Evolutionary conservation across 2,888 invertebrate genomes (phyloP), one percentile per base, ranked within the genome.

Genomic region (Conops quadrifasciatus): DNA sequence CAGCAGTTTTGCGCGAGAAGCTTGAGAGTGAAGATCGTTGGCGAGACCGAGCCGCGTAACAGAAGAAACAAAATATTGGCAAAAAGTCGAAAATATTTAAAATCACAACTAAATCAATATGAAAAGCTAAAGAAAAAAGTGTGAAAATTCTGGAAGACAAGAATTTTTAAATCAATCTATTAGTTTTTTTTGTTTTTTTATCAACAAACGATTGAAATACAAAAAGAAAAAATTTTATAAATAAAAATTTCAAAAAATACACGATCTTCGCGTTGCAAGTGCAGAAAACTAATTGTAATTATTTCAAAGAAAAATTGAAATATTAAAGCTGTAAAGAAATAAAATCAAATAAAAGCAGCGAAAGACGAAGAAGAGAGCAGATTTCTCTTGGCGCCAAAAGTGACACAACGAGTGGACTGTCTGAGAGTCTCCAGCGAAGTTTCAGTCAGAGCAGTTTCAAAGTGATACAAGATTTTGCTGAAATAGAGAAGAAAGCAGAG

Each of bases 1-100:
- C 77, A 79, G 78, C 83, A 84, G 84, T 84, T 84, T 83, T 83
- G 82, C 82, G 83, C 81, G 78, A 80, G 83, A 83, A 83, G 84
- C 80, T 82, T 78, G 80, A 78, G 77, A 81, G 84, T 82, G 79
- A 80, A 81, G 84, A 83, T 83, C 84, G 78, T 75, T 76, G 71
- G 36, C 4, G 4, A 36, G 36, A 36, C 9, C 36, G 9, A 36
- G 36, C 36, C 36, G 36, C 36, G 4, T 36, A 7, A 36, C 5
- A 4, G 36, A 36, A 36, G 36, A 36, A 36, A 36, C 5, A 36
- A 36, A 36, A 7, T 36, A 36, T 36, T 36, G 36, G 36, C 36
- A 36, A 36, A 28, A 56, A 45, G n/a, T 49, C 59, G 28, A 60
- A 68, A 28, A 60, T 45, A 11, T 47, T 15, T 16, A 7, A 36